These are phyloP conservation scores for Octomys mimax DNA, from an alignment of 2,797 vertebrate genomes.

Conservation along the genomic window DNA sequence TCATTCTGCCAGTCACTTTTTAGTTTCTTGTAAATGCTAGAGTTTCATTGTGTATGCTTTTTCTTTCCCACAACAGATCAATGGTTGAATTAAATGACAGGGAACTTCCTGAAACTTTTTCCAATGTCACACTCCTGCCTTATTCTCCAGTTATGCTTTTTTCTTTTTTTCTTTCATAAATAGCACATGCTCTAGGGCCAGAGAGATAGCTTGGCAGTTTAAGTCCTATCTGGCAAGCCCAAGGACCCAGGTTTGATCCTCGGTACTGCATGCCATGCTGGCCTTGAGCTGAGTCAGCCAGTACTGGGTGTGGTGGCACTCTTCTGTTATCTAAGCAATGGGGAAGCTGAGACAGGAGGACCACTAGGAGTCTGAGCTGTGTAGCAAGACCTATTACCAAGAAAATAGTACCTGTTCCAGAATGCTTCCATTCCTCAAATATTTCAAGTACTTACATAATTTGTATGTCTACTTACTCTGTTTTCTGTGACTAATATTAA, in stretches of 20 bases:
- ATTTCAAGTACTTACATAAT: not conserved
- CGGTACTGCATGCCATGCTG: no score
- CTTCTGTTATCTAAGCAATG: no score
- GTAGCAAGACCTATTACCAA: no score
- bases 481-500: not conserved
- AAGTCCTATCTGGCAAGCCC: no score
- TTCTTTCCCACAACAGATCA: not conserved
- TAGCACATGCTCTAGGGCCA: no score
- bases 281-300: no score
- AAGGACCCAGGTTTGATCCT: no score
- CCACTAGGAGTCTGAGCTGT: no score
- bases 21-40: not conserved
- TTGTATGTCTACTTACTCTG: not conserved
- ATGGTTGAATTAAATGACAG: slow-evolving; percentile 3
- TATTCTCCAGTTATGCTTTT: not conserved
- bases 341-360: no score
- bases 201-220: no score
- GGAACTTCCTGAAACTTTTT: not conserved
- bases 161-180: not conserved
- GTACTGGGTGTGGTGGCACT: no score
- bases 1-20: not conserved
- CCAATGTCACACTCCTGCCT: not conserved
- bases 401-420: not conserved
- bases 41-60: not conserved
- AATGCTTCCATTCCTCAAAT: not conserved